phyloP scores from a whole-genome alignment of 2,797 vertebrate genomes.

The Channallabes apus region DNA sequence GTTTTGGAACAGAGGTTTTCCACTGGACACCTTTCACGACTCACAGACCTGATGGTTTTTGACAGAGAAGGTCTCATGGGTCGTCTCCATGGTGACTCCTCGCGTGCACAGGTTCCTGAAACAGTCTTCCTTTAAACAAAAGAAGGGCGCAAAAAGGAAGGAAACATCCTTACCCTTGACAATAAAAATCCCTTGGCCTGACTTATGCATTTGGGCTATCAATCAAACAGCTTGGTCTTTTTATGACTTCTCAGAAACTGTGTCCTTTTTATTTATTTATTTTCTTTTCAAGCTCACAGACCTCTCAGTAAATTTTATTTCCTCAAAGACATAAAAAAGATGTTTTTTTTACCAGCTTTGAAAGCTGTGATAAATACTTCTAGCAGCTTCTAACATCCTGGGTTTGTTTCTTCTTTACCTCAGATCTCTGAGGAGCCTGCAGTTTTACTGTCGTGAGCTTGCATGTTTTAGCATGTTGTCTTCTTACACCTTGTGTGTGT shows the following conservation, averaged over 20 bases:
- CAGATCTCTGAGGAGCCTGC: neutral
- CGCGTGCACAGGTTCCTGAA: neutral
- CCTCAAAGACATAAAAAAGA: neutral
- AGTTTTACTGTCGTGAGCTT: neutral
- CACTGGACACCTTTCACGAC: neutral
- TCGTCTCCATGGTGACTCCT: conserved; percentile 41
- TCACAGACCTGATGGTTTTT: conserved; percentile 28
- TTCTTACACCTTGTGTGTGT: neutral
- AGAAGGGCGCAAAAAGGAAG: neutral
- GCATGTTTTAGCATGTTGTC: neutral
- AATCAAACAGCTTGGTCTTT: conserved; percentile 53
- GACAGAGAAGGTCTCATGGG: conserved; percentile 48
- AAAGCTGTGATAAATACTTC: neutral
- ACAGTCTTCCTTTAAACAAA: conserved; percentile 7
- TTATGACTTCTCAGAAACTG: neutral
- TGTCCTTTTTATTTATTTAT: neutral
- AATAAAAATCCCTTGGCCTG: conserved; percentile 52
- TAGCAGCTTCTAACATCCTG: neutral
- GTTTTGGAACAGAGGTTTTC: neutral
- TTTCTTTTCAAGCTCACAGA: neutral
- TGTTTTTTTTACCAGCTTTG: neutral
- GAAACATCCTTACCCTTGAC: conserved; percentile 62
- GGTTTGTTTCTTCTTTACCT: neutral
- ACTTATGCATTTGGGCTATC: conserved; percentile 60
- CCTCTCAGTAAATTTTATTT: conserved; percentile 12